Base-by-base conservation (phyloP, 2,888 invertebrate species). In the Petrolisthes manimaculis region DNA sequence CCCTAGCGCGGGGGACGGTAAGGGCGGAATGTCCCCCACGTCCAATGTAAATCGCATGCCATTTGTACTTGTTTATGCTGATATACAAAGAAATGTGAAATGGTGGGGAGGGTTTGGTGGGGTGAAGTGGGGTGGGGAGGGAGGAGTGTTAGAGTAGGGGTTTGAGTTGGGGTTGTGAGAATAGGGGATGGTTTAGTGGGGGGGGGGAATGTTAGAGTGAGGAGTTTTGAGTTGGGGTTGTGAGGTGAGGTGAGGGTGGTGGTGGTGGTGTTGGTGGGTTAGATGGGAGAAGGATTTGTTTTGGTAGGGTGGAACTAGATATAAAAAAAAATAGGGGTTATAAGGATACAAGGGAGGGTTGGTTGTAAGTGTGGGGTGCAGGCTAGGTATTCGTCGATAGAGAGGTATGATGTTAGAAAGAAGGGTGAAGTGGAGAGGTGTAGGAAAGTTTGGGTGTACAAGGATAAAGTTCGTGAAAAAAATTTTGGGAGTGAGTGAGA, bases 1-100 rank as follows among this genome's bases (percentile, higher is more conserved):
- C 86, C 75, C 54, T 80, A 51, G 55, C 67, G 74, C 54, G 24
- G 24, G 54, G 67, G 71, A 51, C 24, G 83, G 18, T 55, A 89
- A 86, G 89, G 86, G 83, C 69, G 79, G 55, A 83, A 89, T 85
- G 37, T 85, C 83, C 24, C n/a, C 67, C 77, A 21, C 9, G 69
- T 53, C 77, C 24, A 18, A 53, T 71, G 56, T 77, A 85, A 88
- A 85, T 82, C 82, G 61, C 75, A 61, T 85, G 88, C 88, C 88
- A 88, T 88, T 88, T 85, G 67, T 88, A 88, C 88, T 88, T 88
- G 88, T 88, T 88, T 88, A 88, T 88, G 88, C 81, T 88, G 88
- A 88, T 88, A 85, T 88, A 85, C 85, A 88, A 88, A 88, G 88
- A 88, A 88, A 88, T 88, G 85, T 88, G 84, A 85, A 88, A 88